phyloP scores from a whole-genome alignment of 1,140 invertebrate genomes.

The Eubasilissa regina region DNA sequence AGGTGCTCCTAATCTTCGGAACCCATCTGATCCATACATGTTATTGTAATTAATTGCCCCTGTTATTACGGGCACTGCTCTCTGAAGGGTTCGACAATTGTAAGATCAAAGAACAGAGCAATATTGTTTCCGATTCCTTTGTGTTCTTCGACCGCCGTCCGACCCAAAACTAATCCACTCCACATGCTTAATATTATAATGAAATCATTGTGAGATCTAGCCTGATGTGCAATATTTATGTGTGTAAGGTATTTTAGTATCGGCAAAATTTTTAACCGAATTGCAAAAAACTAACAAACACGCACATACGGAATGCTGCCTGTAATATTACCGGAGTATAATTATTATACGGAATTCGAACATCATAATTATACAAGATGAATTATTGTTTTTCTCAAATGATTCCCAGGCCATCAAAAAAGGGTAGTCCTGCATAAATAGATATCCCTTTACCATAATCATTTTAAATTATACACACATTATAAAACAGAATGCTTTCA shows the following conservation, averaged over 20 bases:
- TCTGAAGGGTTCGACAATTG: conserved; percentile 15
- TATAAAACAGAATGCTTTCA: too few relatives aligned
- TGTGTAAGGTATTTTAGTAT: too few relatives aligned
- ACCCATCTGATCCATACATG: conserved; percentile 18
- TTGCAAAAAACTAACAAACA: neutral
- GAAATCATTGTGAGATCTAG: too few relatives aligned
- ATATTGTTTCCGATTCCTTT: too few relatives aligned
- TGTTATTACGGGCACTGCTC: conserved; percentile 1
- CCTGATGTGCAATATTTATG: too few relatives aligned
- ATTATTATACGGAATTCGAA: neutral
- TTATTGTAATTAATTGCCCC: conserved; percentile 35
- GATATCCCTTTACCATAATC: too few relatives aligned
- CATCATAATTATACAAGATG: conserved; percentile 21
- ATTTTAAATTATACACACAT: too few relatives aligned
- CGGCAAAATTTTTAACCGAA: too few relatives aligned
- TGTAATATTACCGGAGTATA: neutral
- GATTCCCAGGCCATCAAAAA: conserved; percentile 25
- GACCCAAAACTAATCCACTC: too few relatives aligned
- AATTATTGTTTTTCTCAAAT: conserved; percentile 19
- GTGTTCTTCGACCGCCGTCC: too few relatives aligned
- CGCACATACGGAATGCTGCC: conserved; percentile 3
- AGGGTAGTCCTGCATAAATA: conserved; percentile 21
- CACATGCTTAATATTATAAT: too few relatives aligned
- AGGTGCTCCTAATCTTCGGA: conserved; percentile 3
- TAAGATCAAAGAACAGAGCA: neutral